Conservation (phyloP, 2,888 invertebrate species). For the Tachina fera region DNA sequence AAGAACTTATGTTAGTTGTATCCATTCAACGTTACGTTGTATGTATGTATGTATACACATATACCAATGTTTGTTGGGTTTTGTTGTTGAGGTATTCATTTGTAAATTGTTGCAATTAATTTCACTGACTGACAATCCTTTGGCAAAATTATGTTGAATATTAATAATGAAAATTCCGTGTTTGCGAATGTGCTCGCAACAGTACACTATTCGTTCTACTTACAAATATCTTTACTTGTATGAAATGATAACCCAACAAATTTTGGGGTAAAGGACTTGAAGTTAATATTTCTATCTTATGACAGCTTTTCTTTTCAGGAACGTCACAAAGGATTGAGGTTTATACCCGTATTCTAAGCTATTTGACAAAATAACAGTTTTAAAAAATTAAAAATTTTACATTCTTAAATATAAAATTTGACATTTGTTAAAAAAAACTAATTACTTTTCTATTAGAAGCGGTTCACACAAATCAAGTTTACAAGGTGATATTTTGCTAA, state of each 20-base stretch:
- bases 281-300: background rate
- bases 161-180: slow-evolving; percentile 63
- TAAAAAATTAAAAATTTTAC: too few relatives aligned
- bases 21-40: background rate
- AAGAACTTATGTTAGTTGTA: slow-evolving; percentile 28
- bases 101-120: slow-evolving; percentile 70
- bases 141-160: slow-evolving; percentile 67
- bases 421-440: too few relatives aligned
- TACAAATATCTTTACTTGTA: slow-evolving; percentile 10
- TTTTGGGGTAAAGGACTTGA: too few relatives aligned
- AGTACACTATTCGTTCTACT: background rate
- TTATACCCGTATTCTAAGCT: too few relatives aligned
- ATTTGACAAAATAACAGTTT: too few relatives aligned
- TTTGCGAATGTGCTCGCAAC: slow-evolving; percentile 7
- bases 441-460: too few relatives aligned
- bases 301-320: too few relatives aligned
- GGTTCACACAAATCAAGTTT: too few relatives aligned
- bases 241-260: background rate
- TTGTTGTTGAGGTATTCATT: slow-evolving; percentile 68
- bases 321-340: too few relatives aligned
- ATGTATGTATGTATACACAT: background rate
- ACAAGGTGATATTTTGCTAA: too few relatives aligned
- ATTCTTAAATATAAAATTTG: too few relatives aligned
- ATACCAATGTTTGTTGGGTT: slow-evolving; percentile 19
- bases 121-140: slow-evolving; percentile 65